These are phyloP conservation scores for Amblyteles armatorius DNA, from an alignment of 2,888 invertebrate genomes.

Conservation along the genomic window DNA sequence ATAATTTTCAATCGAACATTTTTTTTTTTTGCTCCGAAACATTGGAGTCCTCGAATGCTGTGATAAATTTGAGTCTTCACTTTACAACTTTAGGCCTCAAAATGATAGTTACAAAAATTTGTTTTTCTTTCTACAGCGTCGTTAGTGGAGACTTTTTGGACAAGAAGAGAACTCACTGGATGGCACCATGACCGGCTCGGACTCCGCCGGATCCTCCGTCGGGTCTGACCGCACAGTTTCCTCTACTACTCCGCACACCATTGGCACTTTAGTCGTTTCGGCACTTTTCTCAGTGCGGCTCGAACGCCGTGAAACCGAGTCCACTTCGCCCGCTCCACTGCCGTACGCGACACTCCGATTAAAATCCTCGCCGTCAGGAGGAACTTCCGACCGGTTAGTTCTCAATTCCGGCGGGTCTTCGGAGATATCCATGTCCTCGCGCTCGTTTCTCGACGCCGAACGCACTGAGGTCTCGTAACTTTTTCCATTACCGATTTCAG, in stretches of 20 bases:
- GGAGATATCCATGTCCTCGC: conserved; percentile 47
- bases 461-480: background rate
- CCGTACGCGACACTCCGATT: background rate
- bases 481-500: conserved; percentile 10
- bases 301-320: background rate
- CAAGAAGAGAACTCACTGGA: conserved; percentile 84
- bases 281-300: background rate
- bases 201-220: conserved; percentile 72
- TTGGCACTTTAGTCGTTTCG: conserved; percentile 23
- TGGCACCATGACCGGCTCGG: conserved; percentile 85
- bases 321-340: conserved; percentile 2
- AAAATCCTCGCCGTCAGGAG: background rate
- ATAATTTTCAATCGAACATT: too few species aligned
- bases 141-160: background rate
- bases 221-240: conserved; percentile 60
- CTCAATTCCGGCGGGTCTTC: conserved; percentile 25
- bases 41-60: too few species aligned
- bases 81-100: too few species aligned
- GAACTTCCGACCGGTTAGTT: background rate
- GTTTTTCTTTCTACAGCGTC: background rate
- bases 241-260: conserved; percentile 59
- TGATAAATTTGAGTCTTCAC: too few species aligned
- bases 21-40: too few species aligned
- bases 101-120: too few species aligned
- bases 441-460: background rate